Conservation (phyloP, 1,140 invertebrate genomes). For the Drosophila cardini region DNA sequence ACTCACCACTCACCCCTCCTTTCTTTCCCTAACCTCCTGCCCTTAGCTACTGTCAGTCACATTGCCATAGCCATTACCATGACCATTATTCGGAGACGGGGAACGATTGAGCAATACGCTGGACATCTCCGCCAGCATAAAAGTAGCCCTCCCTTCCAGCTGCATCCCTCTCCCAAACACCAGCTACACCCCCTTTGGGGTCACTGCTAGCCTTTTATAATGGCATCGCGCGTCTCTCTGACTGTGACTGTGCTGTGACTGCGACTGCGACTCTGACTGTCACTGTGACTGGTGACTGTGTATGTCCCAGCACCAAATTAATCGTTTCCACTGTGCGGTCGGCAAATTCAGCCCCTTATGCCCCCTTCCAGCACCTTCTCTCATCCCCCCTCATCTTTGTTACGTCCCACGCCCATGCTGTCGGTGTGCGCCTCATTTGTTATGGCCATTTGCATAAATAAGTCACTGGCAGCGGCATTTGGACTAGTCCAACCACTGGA, state of each 20-base stretch:
- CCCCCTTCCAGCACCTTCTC: constrained; percentile 1
- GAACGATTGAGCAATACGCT: constrained; percentile 72
- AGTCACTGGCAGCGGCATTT: constrained; percentile 75
- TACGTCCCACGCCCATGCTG: neutral
- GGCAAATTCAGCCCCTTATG: constrained; percentile 22
- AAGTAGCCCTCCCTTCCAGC: neutral
- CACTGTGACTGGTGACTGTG: constrained; percentile 15
- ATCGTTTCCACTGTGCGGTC: constrained; percentile 78
- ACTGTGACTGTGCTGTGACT: constrained; percentile 14
- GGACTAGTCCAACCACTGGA: constrained; percentile 38
- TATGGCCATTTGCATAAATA: constrained; percentile 82
- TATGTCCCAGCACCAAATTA: constrained; percentile 65
- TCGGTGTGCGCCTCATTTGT: constrained; percentile 76
- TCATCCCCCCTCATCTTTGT: neutral
- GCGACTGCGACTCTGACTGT: neutral
- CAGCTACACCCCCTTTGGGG: neutral
- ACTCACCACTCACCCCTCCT: neutral
- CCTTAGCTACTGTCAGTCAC: constrained; percentile 6
- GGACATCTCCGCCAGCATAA: constrained; percentile 26
- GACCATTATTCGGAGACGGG: constrained; percentile 26
- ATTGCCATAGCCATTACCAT: constrained; percentile 31
- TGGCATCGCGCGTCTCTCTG: constrained; percentile 29
- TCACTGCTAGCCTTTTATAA: constrained; percentile 44
- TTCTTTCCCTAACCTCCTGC: constrained; percentile 4
- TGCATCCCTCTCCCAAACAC: neutral